Percentiles rank a stretch among this genome's conserved stretches.
These are phyloP conservation scores for Oreochromis mossambicus DNA, from an alignment of 2,797 vertebrate genomes.

Conservation along the genomic window DNA sequence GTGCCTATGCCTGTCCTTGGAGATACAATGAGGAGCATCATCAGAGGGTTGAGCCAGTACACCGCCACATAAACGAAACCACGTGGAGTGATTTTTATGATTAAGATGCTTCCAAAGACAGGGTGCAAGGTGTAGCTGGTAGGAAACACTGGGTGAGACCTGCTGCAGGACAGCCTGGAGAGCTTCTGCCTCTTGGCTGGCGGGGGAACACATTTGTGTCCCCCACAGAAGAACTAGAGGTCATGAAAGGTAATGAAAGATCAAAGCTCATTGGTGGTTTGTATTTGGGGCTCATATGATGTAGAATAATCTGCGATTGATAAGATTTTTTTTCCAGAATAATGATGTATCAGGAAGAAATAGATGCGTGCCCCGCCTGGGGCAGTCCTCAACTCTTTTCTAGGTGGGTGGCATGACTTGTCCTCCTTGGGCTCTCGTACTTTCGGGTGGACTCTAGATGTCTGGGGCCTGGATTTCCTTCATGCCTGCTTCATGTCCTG, in stretches of 20 bases:
- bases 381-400: not conserved
- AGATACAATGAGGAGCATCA: not conserved
- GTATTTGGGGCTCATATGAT: not conserved
- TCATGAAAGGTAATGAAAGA: not conserved
- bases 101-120: not conserved
- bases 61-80: not conserved
- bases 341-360: rapidly evolving
- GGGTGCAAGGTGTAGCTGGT: rapidly evolving
- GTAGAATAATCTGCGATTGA: rapidly evolving
- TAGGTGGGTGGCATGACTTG: not conserved
- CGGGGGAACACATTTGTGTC: not conserved
- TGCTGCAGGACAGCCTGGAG: not conserved
- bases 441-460: not conserved
- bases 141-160: rapidly evolving
- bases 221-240: not conserved
- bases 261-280: not conserved
- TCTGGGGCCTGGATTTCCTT: not conserved
- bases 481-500: not conserved
- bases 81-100: not conserved
- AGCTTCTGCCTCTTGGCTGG: not conserved
- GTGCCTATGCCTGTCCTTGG: not conserved
- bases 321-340: not conserved
- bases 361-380: not conserved
- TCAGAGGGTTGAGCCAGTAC: not conserved
- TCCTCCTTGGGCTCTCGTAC: rapidly evolving